These are phyloP conservation scores for Oreochromis mossambicus DNA, from an alignment of 2,797 vertebrate species.

Conservation along the genomic window DNA sequence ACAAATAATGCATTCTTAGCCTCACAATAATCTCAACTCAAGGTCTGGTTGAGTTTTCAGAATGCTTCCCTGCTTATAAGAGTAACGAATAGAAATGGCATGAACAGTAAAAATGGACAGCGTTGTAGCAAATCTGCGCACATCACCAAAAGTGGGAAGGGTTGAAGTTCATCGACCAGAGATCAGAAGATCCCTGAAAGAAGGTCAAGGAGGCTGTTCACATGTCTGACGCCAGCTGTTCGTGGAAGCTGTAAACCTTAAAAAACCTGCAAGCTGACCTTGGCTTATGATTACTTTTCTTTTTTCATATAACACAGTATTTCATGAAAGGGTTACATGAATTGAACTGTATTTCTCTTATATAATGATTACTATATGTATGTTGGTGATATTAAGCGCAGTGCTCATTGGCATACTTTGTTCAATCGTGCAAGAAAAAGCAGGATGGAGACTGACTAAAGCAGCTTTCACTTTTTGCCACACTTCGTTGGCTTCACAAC, in stretches of 20 bases:
- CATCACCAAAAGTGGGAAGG: not conserved
- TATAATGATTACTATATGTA: not conserved
- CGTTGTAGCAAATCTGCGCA: not conserved
- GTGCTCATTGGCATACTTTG: not conserved
- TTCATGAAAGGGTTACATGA: not conserved
- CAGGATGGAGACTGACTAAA: not conserved
- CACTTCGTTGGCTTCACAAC: not conserved
- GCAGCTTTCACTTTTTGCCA: not conserved
- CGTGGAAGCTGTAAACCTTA: not conserved
- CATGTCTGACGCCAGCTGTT: not conserved
- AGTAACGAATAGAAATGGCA: rapidly evolving
- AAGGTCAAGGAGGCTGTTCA: not conserved
- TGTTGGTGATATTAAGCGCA: not conserved
- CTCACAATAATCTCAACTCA: not conserved
- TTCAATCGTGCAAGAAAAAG: not conserved
- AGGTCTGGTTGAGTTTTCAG: not conserved
- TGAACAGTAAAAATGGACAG: not conserved
- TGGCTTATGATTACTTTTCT: not conserved
- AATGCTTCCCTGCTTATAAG: not conserved
- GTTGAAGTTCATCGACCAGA: not conserved
- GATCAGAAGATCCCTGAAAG: not conserved
- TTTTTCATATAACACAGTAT: not conserved
- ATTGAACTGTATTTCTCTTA: not conserved
- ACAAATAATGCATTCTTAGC: not conserved
- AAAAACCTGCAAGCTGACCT: not conserved